These are phyloP conservation scores for Kradibia gibbosae DNA, from an alignment of 1,140 invertebrate species.

Conservation along the genomic window DNA sequence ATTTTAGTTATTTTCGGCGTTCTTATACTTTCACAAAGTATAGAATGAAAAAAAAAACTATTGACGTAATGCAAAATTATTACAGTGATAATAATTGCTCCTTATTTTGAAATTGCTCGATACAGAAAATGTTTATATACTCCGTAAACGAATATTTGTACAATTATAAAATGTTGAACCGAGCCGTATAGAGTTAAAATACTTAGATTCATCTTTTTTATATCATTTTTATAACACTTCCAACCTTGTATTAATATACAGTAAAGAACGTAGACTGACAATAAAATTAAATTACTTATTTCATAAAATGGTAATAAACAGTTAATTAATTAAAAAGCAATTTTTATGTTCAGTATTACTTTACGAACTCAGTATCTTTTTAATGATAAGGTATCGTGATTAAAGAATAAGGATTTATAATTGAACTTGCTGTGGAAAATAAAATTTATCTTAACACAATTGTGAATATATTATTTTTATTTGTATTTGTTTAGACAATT, in stretches of 20 bases:
- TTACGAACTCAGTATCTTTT: not conserved
- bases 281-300: slow-evolving; percentile 14
- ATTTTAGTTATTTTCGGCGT: slow-evolving; percentile 52
- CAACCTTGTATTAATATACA: not conserved
- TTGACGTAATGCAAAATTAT: not conserved
- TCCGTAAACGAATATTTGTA: not conserved
- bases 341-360: not conserved
- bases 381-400: slow-evolving; percentile 39
- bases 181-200: slow-evolving; percentile 58
- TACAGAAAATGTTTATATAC: slow-evolving; percentile 50
- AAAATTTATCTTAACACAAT: not conserved
- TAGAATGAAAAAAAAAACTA: slow-evolving; percentile 1
- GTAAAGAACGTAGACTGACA: not conserved
- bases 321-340: not conserved
- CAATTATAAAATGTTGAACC: slow-evolving; percentile 17
- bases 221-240: not conserved
- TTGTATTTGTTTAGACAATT: slow-evolving; percentile 16
- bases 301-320: not conserved
- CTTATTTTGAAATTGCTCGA: slow-evolving; percentile 34
- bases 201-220: slow-evolving; percentile 24
- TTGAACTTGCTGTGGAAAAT: not conserved
- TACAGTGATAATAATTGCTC: not conserved
- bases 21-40: slow-evolving; percentile 40
- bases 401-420: slow-evolving; percentile 7
- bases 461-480: slow-evolving; percentile 18